Evolutionary conservation across 1,140 invertebrate genomes (phyloP).

Genomic region (Drosophila teissieri): DNA sequence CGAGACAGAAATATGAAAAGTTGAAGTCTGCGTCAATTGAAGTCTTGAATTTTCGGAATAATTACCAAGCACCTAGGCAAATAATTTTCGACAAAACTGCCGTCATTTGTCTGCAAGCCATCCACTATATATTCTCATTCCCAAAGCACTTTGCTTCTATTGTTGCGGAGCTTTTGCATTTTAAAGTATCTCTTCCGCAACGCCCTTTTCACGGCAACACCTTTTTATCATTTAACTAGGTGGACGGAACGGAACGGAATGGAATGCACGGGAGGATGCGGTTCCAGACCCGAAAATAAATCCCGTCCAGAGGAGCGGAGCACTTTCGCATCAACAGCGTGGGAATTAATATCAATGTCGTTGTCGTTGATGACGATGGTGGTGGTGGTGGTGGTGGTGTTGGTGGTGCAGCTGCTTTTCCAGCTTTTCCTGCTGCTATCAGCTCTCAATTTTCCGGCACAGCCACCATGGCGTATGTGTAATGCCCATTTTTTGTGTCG

Average conservation of each 20-base stretch:
- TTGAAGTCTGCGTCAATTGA: background rate
- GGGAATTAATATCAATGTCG: conserved; percentile 83
- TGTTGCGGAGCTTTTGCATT: conserved; percentile 61
- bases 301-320: conserved; percentile 32
- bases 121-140: conserved; percentile 64
- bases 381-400: conserved; percentile 18
- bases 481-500: conserved; percentile 51
- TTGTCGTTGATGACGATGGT: conserved; percentile 20
- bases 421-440: conserved; percentile 62
- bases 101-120: conserved; percentile 4
- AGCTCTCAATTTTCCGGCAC: conserved; percentile 65
- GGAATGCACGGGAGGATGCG: background rate
- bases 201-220: conserved; percentile 49
- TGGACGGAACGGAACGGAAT: conserved; percentile 13
- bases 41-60: background rate
- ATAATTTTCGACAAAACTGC: background rate
- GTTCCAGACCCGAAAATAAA: conserved; percentile 32
- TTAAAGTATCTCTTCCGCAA: conserved; percentile 27
- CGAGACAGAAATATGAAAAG: background rate
- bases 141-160: conserved; percentile 61
- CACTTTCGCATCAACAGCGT: conserved; percentile 65
- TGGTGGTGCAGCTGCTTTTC: conserved; percentile 5
- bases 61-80: background rate
- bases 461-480: conserved; percentile 78
- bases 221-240: conserved; percentile 76